These are phyloP conservation scores for Deilephila elpenor DNA, from an alignment of 2,888 invertebrate species.

Conservation along the genomic window DNA sequence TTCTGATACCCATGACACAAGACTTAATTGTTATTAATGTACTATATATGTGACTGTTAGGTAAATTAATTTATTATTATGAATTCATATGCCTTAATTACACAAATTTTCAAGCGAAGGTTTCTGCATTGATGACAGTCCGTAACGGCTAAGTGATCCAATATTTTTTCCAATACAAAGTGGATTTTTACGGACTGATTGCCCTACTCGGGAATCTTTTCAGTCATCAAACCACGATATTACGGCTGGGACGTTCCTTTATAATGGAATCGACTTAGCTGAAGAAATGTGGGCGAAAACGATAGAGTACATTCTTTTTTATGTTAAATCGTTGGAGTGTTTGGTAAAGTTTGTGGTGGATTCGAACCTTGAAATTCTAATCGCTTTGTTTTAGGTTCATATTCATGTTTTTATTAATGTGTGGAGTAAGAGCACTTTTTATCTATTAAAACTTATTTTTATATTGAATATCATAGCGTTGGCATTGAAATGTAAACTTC, in stretches of 20 bases:
- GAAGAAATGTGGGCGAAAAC: not conserved
- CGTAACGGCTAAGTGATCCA: not conserved
- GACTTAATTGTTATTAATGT: too few relatives aligned
- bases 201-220: not conserved
- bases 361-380: too few relatives aligned
- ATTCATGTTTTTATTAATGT: too few relatives aligned
- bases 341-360: not conserved
- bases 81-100: too few relatives aligned
- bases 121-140: not conserved
- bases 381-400: too few relatives aligned
- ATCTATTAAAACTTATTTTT: too few relatives aligned
- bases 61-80: too few relatives aligned
- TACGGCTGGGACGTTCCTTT: not conserved
- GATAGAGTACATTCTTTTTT: not conserved
- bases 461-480: too few relatives aligned
- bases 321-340: not conserved
- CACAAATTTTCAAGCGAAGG: not conserved
- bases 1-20: too few relatives aligned
- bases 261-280: slow-evolving; percentile 2
- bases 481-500: too few relatives aligned
- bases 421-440: too few relatives aligned
- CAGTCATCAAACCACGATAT: not conserved
- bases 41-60: too few relatives aligned
- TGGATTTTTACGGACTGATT: not conserved
- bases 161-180: slow-evolving; percentile 2